These are phyloP conservation scores for Erethizon dorsatum DNA, from an alignment of 2,797 vertebrate genomes.

Conservation along the genomic window DNA sequence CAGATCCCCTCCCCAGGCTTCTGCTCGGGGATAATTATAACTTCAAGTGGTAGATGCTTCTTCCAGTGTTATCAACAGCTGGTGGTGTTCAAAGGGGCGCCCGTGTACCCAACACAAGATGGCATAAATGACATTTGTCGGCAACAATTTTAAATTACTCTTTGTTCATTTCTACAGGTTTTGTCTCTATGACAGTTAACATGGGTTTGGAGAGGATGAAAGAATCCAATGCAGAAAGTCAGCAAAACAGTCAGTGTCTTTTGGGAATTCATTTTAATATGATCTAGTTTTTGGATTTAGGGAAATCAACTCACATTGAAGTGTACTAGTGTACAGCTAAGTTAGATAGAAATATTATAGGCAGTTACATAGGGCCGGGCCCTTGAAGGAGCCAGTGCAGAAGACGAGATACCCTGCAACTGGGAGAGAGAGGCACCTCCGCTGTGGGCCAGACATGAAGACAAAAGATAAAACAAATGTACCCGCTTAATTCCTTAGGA, in stretches of 20 bases:
- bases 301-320: conserved; percentile 17
- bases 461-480: no score
- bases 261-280: conserved; percentile 1
- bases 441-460: no score
- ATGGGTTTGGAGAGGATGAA: conserved; percentile 12
- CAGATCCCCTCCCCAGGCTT: neutral
- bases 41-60: neutral
- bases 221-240: neutral
- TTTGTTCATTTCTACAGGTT: neutral
- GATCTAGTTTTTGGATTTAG: neutral
- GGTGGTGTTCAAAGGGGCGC: neutral
- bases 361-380: no score
- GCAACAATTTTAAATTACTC: neutral
- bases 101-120: neutral
- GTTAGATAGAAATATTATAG: no score
- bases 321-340: neutral
- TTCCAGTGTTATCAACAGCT: neutral
- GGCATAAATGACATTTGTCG: neutral
- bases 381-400: no score
- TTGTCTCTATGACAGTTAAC: neutral
- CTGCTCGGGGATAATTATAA: neutral
- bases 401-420: no score
- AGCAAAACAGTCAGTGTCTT: neutral
- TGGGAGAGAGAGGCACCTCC: no score
- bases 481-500: no score